Evolutionary conservation across 2,888 invertebrate species (phyloP).

Genomic region (Serrognathus titanus): DNA sequence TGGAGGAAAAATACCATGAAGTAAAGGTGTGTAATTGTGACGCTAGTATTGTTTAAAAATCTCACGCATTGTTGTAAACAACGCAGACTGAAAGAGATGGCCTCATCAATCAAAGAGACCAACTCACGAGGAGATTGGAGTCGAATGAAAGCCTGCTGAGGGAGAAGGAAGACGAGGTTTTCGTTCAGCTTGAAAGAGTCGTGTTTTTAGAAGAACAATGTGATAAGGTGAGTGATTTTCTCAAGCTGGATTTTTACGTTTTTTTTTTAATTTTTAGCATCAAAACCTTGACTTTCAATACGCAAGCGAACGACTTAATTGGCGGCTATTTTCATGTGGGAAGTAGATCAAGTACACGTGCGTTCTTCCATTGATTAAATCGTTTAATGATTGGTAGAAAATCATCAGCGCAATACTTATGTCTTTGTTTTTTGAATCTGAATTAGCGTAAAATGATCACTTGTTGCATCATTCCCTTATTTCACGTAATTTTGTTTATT

Average conservation of each 20-base stretch:
- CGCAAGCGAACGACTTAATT: too few relatives aligned
- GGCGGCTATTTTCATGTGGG: too few relatives aligned
- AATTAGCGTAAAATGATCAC: too few relatives aligned
- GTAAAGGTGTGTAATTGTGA: conserved; percentile 53
- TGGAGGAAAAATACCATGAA: conserved; percentile 64
- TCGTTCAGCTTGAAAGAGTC: conserved; percentile 57
- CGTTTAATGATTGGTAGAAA: too few relatives aligned
- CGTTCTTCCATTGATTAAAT: too few relatives aligned
- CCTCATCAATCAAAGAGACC: conserved; percentile 51
- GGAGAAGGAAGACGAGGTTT: conserved; percentile 61
- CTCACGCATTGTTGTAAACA: not conserved
- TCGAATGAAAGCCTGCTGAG: conserved; percentile 55
- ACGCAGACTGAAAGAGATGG: conserved; percentile 57
- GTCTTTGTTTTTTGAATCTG: too few relatives aligned
- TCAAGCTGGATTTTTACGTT: not conserved
- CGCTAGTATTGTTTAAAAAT: not conserved
- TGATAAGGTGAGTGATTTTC: conserved; percentile 48
- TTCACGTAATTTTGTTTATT: too few relatives aligned
- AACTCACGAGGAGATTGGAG: conserved; percentile 54
- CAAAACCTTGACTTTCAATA: too few relatives aligned
- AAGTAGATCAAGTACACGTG: too few relatives aligned
- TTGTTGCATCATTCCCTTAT: too few relatives aligned
- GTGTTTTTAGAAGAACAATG: conserved; percentile 59
- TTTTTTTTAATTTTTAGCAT: too few relatives aligned
- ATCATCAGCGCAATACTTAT: too few relatives aligned